These are phyloP conservation scores for Circaetus cinerascens DNA, from an alignment of 2,113 vertebrate species.

Conservation along the genomic window DNA sequence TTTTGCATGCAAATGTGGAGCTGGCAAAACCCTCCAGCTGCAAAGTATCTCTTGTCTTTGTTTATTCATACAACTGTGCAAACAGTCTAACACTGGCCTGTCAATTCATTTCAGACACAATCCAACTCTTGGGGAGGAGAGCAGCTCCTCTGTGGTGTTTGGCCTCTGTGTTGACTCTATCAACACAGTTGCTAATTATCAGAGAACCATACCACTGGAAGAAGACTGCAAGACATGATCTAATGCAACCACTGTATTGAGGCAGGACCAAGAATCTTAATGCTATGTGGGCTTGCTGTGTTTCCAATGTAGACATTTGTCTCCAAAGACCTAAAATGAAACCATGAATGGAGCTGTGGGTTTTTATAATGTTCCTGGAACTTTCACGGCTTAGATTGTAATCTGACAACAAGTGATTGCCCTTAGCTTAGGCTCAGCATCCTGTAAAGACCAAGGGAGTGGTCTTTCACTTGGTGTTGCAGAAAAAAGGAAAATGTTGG, in stretches of 20 bases:
- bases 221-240: background rate
- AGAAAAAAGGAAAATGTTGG: background rate
- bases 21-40: background rate
- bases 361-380: background rate
- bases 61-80: background rate
- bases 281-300: background rate
- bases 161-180: background rate
- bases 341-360: background rate
- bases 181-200: background rate
- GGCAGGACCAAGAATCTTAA: background rate
- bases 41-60: background rate
- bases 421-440: background rate
- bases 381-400: background rate
- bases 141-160: background rate
- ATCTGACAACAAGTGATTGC: background rate
- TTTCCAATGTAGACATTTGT: background rate
- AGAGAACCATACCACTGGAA: background rate
- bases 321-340: background rate
- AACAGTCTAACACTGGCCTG: background rate
- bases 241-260: background rate
- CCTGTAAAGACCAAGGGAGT: background rate
- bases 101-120: background rate
- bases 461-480: background rate
- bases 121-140: background rate
- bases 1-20: background rate